phyloP scores from a whole-genome alignment of 2,797 vertebrate genomes.

The Leptatherina wallacei region DNA sequence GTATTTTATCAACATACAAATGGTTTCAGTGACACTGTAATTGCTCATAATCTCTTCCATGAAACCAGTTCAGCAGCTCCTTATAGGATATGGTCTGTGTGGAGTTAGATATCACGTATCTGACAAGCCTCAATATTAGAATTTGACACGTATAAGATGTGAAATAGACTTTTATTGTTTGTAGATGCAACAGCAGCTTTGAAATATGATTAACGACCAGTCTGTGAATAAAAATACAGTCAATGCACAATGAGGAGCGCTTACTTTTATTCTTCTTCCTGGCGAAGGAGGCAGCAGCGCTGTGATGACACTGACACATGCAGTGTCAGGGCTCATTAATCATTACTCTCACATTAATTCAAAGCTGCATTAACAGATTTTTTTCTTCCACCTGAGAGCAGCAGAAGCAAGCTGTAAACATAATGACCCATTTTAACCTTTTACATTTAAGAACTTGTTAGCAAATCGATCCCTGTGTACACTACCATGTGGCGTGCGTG shows the following conservation, averaged over 20 bases:
- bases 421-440: slow-evolving; percentile 2
- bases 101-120: background rate
- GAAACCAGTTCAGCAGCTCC: slow-evolving; percentile 17
- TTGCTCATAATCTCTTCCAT: slow-evolving; percentile 45
- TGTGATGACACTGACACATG: background rate
- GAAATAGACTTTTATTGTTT: background rate
- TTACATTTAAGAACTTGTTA: background rate
- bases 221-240: background rate
- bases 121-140: background rate
- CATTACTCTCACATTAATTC: slow-evolving; percentile 6
- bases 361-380: background rate
- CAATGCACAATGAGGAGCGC: background rate
- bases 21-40: slow-evolving; percentile 50
- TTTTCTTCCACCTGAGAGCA: slow-evolving; percentile 24
- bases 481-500: background rate
- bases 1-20: slow-evolving; percentile 64
- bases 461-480: background rate
- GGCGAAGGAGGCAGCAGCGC: background rate
- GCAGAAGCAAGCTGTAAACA: background rate
- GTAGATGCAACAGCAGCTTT: background rate
- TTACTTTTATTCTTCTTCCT: background rate
- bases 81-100: background rate
- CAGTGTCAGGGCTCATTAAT: background rate
- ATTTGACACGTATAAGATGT: slow-evolving; percentile 1
- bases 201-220: slow-evolving; percentile 1